Percentiles rank a stretch among this genome's conserved stretches.
These are phyloP conservation scores for Leptodactylus fallax DNA, from an alignment of 2,797 vertebrate genomes.

Conservation along the genomic window DNA sequence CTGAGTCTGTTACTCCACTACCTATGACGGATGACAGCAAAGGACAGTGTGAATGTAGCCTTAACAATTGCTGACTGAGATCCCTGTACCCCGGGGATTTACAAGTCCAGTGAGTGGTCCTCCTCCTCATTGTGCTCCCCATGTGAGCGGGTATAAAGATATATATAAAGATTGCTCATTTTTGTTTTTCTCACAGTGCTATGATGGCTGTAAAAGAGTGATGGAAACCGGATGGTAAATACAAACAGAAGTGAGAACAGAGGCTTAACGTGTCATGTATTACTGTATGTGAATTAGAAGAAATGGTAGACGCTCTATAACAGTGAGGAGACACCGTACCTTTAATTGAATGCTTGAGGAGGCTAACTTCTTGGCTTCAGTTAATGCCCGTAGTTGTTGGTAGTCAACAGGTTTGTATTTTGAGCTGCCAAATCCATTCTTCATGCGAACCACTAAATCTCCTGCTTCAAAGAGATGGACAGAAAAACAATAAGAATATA, in stretches of 20 bases:
- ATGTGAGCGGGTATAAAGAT: too few species aligned
- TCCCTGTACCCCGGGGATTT: not conserved
- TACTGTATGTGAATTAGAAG: too few species aligned
- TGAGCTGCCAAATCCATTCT: conserved; percentile 77
- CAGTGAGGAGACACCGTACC: conserved; percentile 73
- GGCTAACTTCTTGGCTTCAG: conserved; percentile 80
- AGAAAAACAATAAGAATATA: not conserved
- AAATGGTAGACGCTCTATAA: not conserved
- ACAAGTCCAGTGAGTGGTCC: not conserved
- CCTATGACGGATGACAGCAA: too few species aligned
- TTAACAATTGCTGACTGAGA: not conserved
- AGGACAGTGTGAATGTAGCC: too few species aligned
- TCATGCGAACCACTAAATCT: conserved; percentile 73
- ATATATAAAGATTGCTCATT: not conserved
- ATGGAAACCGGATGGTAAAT: not conserved
- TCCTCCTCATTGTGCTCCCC: not conserved
- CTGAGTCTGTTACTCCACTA: too few species aligned
- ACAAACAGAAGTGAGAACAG: not conserved
- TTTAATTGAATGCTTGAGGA: conserved; percentile 82
- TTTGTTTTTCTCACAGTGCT: too few species aligned
- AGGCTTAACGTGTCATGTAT: not conserved
- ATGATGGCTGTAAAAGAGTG: not conserved
- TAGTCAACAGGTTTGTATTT: conserved; percentile 86
- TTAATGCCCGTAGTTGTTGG: conserved; percentile 78
- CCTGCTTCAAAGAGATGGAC: conserved; percentile 73